phyloP scores from a whole-genome alignment of 2,888 invertebrate genomes.

The Tachina lurida region DNA sequence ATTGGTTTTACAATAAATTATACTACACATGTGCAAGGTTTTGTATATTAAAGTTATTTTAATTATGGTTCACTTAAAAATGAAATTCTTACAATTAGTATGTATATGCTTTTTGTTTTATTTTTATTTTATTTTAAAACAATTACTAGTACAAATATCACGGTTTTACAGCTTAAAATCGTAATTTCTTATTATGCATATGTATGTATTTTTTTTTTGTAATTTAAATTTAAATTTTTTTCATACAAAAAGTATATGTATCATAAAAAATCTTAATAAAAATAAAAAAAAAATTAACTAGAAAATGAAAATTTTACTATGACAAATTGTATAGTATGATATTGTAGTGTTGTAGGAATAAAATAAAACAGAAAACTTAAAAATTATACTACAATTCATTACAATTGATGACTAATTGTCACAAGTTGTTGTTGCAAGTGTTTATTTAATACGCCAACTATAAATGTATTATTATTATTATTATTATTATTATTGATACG shows the following conservation, averaged over 20 bases:
- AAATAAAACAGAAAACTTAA: background rate
- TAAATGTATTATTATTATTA: too few species aligned
- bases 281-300: slow-evolving; percentile 41
- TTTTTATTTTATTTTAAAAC: slow-evolving; percentile 57
- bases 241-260: slow-evolving; percentile 7
- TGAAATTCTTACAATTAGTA: slow-evolving; percentile 27
- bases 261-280: slow-evolving; percentile 21
- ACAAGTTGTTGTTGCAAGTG: background rate
- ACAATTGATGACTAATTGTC: background rate
- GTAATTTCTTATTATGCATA: slow-evolving; percentile 45
- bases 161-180: slow-evolving; percentile 74
- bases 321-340: background rate
- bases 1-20: slow-evolving; percentile 48
- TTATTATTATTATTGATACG: too few species aligned
- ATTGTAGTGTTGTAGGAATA: background rate
- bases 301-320: slow-evolving; percentile 25
- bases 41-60: slow-evolving; percentile 14
- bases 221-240: background rate
- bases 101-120: slow-evolving; percentile 7
- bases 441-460: too few species aligned
- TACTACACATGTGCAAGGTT: slow-evolving; percentile 63
- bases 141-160: slow-evolving; percentile 81
- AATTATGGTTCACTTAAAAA: slow-evolving; percentile 29
- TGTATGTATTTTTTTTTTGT: background rate
- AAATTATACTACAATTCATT: background rate